phyloP scores from a whole-genome alignment of 35 echinoderm and acorn worm species.

The Apostichopus parvimensis region DNA sequence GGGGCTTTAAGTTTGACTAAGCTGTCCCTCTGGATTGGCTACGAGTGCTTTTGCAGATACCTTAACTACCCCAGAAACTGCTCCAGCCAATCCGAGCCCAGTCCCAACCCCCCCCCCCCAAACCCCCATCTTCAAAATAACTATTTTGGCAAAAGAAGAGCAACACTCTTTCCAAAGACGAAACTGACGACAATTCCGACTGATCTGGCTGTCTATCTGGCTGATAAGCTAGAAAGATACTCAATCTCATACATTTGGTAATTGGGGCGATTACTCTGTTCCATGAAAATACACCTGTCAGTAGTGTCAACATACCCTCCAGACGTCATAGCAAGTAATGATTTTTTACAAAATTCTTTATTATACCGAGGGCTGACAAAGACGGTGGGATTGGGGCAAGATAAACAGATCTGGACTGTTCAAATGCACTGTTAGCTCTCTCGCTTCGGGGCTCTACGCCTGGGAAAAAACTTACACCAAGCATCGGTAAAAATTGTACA shows the following conservation, averaged over 20 bases:
- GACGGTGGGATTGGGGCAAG: background rate
- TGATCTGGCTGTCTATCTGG: too few species aligned
- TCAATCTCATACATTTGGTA: background rate
- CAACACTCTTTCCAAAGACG: too few species aligned
- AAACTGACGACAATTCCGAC: too few species aligned
- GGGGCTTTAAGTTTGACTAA: too few species aligned
- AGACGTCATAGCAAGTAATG: slow-evolving; percentile 8
- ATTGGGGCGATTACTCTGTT: slow-evolving; percentile 10
- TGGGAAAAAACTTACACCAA: slow-evolving; percentile 30
- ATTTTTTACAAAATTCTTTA: background rate
- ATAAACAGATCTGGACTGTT: slow-evolving; percentile 15
- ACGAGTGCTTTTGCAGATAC: too few species aligned
- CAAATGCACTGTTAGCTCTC: slow-evolving; percentile 6
- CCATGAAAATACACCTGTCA: slow-evolving; percentile 28
- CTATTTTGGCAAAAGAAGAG: too few species aligned
- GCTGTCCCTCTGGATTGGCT: too few species aligned
- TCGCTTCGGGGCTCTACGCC: slow-evolving; percentile 1
- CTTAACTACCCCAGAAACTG: too few species aligned
- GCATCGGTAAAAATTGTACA: background rate
- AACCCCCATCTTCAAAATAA: too few species aligned
- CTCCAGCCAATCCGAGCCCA: too few species aligned
- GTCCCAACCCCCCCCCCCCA: too few species aligned
- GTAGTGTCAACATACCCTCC: slow-evolving; percentile 32
- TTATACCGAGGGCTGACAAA: background rate
- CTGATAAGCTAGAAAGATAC: too few species aligned